Conservation (phyloP, 2,888 invertebrate species). For the Sceliomorpha sp. region DNA sequence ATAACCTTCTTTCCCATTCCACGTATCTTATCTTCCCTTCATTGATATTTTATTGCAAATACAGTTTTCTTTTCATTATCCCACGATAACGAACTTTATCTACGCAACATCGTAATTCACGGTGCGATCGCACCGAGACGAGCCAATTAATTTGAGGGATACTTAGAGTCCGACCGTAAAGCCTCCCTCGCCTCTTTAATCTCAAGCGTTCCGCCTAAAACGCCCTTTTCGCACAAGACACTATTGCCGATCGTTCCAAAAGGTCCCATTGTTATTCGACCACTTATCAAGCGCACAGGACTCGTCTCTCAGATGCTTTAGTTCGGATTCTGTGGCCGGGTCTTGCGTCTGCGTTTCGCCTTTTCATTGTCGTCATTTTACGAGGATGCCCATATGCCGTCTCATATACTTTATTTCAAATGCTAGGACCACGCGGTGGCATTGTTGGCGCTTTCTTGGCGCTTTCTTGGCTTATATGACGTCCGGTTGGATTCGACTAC, state of each 20-base stretch:
- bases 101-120: conserved; percentile 29
- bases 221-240: conserved; percentile 49
- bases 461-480: conserved; percentile 13
- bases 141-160: conserved; percentile 71
- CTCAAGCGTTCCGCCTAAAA: conserved; percentile 34
- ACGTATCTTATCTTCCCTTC: too few species aligned
- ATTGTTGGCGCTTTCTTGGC: conserved; percentile 22
- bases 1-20: too few species aligned
- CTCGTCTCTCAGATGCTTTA: conserved; percentile 26
- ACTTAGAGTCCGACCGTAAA: conserved; percentile 67
- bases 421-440: conserved; percentile 38
- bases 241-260: conserved; percentile 39
- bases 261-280: conserved; percentile 47
- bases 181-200: conserved; percentile 54
- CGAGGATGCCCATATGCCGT: conserved; percentile 35
- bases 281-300: conserved; percentile 36
- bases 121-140: conserved; percentile 36
- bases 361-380: conserved; percentile 42
- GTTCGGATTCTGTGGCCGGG: conserved; percentile 35
- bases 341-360: conserved; percentile 22
- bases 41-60: not conserved
- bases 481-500: conserved; percentile 2
- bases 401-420: conserved; percentile 30
- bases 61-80: not conserved
- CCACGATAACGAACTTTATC: too few species aligned